These are phyloP conservation scores for Agapostemon virescens DNA, from an alignment of 2,888 invertebrate genomes.

Conservation along the genomic window DNA sequence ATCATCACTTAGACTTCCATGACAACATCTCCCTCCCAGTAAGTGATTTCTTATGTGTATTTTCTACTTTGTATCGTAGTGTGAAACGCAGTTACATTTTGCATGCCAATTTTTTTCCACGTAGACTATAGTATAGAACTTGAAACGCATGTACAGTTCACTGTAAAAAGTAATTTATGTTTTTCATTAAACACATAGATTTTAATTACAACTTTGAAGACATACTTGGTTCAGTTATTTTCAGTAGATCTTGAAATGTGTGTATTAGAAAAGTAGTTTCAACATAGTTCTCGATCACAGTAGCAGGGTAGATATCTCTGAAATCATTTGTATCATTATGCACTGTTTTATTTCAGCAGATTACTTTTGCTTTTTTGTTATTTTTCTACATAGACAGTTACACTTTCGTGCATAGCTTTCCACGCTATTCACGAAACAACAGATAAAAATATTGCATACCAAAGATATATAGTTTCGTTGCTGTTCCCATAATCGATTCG, in stretches of 20 bases:
- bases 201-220: neutral
- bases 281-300: neutral
- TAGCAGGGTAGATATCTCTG: neutral
- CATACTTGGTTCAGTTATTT: neutral
- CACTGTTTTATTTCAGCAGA: constrained; percentile 43
- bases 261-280: constrained; percentile 11
- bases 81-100: constrained; percentile 8
- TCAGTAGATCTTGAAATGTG: neutral
- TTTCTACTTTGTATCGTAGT: neutral
- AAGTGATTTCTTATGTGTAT: constrained; percentile 63
- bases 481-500: constrained; percentile 63
- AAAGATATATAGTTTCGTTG: constrained; percentile 66
- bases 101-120: constrained; percentile 26
- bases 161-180: constrained; percentile 9
- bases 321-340: constrained; percentile 13
- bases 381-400: neutral
- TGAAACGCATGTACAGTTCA: constrained; percentile 6
- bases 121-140: neutral
- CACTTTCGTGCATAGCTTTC: constrained; percentile 8
- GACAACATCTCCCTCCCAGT: constrained; percentile 80
- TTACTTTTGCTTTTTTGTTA: constrained; percentile 16
- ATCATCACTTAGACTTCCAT: constrained; percentile 81
- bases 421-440: constrained; percentile 15
- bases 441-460: neutral
- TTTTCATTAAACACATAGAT: neutral